These are phyloP conservation scores for Ictalurus furcatus DNA, from an alignment of 2,113 vertebrate species.

Conservation along the genomic window DNA sequence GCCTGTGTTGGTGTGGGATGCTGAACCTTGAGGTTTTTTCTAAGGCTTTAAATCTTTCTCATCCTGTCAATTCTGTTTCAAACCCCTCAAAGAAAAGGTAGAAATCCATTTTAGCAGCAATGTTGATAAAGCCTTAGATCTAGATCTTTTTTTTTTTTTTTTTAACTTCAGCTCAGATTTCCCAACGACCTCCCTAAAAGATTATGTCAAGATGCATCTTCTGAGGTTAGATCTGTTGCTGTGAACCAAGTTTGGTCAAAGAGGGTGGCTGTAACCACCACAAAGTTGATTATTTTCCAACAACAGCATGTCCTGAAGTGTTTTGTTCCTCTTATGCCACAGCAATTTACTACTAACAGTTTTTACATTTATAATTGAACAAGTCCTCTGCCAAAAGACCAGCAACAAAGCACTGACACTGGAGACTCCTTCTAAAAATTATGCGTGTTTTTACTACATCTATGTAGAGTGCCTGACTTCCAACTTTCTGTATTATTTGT, in stretches of 20 bases:
- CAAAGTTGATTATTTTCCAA: not conserved
- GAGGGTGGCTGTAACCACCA: not conserved
- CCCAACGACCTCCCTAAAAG: not conserved
- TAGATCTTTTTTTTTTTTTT: not conserved
- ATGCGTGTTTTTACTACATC: not conserved
- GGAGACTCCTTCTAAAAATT: not conserved
- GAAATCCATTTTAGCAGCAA: slow-evolving; percentile 38
- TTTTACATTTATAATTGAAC: not conserved
- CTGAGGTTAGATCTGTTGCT: not conserved
- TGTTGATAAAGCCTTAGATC: slow-evolving; percentile 13
- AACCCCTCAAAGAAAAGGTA: slow-evolving; percentile 40
- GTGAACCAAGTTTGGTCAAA: not conserved
- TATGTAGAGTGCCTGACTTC: not conserved
- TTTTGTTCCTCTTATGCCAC: not conserved
- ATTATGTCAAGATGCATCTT: not conserved
- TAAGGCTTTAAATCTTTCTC: slow-evolving; percentile 28
- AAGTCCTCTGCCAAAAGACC: not conserved
- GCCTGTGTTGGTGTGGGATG: slow-evolving; percentile 15
- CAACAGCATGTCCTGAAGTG: not conserved
- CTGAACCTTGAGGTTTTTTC: slow-evolving; percentile 17
- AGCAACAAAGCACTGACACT: not conserved
- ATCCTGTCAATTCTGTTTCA: slow-evolving; percentile 20
- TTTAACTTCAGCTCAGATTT: not conserved
- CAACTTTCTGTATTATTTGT: not conserved
- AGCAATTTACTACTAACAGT: not conserved